Percentiles rank a stretch among this genome's conserved stretches.
Evolutionary conservation across 2,113 vertebrate genomes (phyloP).

Genomic region (Psephotus haematonotus): DNA sequence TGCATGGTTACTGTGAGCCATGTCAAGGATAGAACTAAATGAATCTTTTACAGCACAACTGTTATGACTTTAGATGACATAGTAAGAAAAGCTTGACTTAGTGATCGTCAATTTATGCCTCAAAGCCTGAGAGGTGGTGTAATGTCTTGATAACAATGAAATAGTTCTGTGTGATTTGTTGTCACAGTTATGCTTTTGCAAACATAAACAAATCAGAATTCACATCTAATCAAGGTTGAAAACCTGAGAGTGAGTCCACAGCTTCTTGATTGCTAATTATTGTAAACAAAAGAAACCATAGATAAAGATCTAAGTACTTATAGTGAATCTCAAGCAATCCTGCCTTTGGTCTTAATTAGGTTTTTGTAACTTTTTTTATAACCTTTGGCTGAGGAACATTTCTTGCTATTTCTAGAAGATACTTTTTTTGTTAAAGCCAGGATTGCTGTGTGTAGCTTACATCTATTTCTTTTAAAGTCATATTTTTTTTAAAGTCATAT

Average conservation of each 20-base stretch:
- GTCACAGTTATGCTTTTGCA: not conserved
- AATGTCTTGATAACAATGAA: not conserved
- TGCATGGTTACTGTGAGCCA: not conserved
- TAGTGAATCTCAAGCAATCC: not conserved
- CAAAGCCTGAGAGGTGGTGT: not conserved
- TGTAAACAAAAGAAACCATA: not conserved
- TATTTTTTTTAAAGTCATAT: not conserved
- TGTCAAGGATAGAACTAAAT: not conserved
- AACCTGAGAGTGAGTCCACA: not conserved
- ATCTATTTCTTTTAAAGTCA: not conserved
- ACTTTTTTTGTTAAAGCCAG: not conserved
- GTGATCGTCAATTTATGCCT: not conserved
- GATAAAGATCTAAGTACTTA: not conserved
- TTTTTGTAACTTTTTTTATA: not conserved
- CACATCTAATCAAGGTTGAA: not conserved
- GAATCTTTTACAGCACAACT: not conserved
- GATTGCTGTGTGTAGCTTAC: not conserved
- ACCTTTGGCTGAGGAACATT: not conserved
- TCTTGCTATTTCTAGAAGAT: not conserved
- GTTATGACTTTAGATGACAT: not conserved
- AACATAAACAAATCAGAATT: constrained; percentile 25
- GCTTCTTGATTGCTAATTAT: not conserved
- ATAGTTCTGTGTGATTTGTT: not conserved
- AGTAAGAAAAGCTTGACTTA: not conserved
- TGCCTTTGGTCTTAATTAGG: not conserved